Base-by-base conservation (phyloP, 2,797 vertebrate species). In the Danio aesculapii region DNA sequence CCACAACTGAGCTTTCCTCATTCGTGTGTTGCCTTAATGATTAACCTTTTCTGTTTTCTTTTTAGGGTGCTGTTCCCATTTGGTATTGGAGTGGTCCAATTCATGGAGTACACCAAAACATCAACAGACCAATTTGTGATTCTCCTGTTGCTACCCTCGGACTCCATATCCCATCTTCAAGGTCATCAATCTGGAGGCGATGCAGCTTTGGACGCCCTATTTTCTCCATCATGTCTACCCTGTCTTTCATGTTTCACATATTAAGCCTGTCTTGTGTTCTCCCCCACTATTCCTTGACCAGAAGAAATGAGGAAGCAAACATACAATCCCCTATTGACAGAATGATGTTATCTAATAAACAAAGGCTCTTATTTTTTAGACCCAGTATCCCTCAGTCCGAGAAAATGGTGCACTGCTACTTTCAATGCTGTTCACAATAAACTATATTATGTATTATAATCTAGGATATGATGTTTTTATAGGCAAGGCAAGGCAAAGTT, bases 331-430 rank as follows among this genome's bases (percentile, higher is more conserved):
- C 89, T 91, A 90, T 91, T 92, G 92, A 93, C 92, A 92, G 91
- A 90, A 91, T 92, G 92, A 94, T 94, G 93, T 89, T 93, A 94
- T 94, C 92, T 92, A 92, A 92, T 91, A 92, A 93, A 93, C 90
- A 91, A 83, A 85, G 30, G 86, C 88, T 84, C 88, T 89, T 90
- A 90, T 85, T 13, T 86, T 30, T 84, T 88, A 71, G 88, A 90
- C 89, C 90, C 88, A 88, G 88, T 87, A 59, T 88, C 81, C 82
- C 67, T 88, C 90, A 88, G 47, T 6, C 12, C 52, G 12, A 14
- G 52, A 12, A 14, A 4, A 55, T 2, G 3, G 8, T 55, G 8
- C 6, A 1, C 52, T 55, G 52, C 3, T 55, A n/a, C 12, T 30
- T 55, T 6, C 5, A 12, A 53, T 53, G 52, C 5, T 53, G 52